Conservation (phyloP, 2,888 invertebrate genomes). For the Caradrina clavipalpis region DNA sequence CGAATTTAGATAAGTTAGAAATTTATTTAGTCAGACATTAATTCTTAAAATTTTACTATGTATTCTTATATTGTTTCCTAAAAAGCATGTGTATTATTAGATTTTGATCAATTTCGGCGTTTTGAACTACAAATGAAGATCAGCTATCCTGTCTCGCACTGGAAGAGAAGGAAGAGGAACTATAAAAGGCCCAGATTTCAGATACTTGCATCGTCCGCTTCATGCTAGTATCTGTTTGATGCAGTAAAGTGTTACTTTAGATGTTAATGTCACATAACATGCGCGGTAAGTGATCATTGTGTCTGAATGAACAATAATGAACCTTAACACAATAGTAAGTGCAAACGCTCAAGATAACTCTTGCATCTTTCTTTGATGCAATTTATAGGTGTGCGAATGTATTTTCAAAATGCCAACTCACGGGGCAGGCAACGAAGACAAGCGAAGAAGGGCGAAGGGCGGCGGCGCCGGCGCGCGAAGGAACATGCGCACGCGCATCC, state of each 20-base stretch:
- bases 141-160: too few species aligned
- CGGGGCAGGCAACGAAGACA: background rate
- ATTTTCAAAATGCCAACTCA: conserved; percentile 38
- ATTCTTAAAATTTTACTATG: background rate
- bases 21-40: conserved; percentile 13
- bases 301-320: background rate
- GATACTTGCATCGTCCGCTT: background rate
- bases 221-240: background rate
- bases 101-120: background rate
- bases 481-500: conserved; percentile 40
- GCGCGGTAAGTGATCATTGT: background rate
- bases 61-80: background rate
- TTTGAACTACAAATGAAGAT: background rate
- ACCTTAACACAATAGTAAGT: background rate
- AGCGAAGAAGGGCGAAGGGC: conserved; percentile 23
- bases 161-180: background rate
- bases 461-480: conserved; percentile 33
- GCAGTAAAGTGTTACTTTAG: background rate
- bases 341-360: background rate
- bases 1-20: conserved; percentile 15
- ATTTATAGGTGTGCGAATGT: conserved; percentile 25
- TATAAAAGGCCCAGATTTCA: background rate
- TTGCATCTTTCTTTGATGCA: conserved; percentile 7
- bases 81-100: background rate
- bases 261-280: background rate